Conservation (phyloP, 2,113 vertebrate species). For the Camelus bactrianus region DNA sequence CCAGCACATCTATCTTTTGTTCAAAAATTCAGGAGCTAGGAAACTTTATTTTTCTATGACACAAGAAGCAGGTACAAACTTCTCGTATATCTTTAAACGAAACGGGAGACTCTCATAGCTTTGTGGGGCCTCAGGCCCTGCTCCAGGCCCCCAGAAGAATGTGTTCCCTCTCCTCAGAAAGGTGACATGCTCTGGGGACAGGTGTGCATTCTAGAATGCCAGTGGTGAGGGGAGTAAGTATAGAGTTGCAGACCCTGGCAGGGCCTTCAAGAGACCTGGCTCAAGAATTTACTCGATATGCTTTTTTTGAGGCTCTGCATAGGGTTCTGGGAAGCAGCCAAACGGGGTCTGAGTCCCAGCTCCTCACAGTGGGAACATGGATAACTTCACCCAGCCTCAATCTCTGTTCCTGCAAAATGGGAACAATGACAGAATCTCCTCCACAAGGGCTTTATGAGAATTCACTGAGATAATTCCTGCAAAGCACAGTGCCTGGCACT, state of each 20-base stretch:
- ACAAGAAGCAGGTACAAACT: background rate
- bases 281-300: background rate
- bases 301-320: background rate
- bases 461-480: background rate
- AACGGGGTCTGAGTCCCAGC: background rate
- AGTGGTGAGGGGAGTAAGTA: background rate
- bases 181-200: background rate
- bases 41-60: background rate
- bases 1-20: background rate
- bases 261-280: background rate
- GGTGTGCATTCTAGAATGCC: background rate
- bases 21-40: background rate
- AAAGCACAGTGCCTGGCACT: background rate
- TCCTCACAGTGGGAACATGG: background rate
- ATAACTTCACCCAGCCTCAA: background rate
- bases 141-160: background rate
- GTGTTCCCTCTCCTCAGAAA: background rate
- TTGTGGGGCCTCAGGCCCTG: background rate
- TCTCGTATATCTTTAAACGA: background rate
- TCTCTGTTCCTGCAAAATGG: background rate
- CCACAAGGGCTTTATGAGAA: background rate
- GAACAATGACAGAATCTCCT: background rate
- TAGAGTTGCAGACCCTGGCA: background rate
- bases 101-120: background rate
- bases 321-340: background rate